Evolutionary conservation across 2,888 invertebrate genomes (phyloP).

Genomic region (Orchestes rusci): DNA sequence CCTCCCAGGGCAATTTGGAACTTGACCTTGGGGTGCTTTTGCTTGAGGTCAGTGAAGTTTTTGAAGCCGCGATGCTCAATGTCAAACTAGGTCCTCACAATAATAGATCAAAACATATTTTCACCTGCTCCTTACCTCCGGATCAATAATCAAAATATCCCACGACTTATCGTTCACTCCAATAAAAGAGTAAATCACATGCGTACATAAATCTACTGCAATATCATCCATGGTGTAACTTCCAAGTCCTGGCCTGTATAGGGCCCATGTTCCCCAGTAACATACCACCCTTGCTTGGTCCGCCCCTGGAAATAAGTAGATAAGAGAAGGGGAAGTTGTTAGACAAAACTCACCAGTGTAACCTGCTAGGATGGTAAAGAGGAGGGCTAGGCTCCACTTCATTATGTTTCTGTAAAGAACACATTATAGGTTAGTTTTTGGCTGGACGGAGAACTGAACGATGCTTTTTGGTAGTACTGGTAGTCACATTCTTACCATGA

Average conservation of each 20-base stretch:
- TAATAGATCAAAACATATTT: no score
- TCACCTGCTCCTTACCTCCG: no score
- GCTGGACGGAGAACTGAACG: no score
- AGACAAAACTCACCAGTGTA: no score
- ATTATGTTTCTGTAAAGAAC: no score
- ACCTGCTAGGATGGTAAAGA: no score
- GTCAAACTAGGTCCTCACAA: slow-evolving; percentile 52
- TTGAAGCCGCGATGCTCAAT: slow-evolving; percentile 67
- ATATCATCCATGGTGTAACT: slow-evolving; percentile 79
- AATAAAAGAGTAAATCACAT: slow-evolving; percentile 82
- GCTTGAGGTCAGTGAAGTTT: slow-evolving; percentile 69
- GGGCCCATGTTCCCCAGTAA: slow-evolving; percentile 77
- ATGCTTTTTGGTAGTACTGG: no score
- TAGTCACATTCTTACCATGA: no score
- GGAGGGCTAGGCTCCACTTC: no score
- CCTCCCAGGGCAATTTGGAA: slow-evolving; percentile 80
- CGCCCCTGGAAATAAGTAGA: slow-evolving; percentile 28
- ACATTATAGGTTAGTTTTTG: no score
- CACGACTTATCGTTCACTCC: slow-evolving; percentile 73
- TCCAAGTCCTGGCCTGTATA: slow-evolving; percentile 75
- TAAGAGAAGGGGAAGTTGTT: no score
- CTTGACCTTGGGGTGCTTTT: slow-evolving; percentile 65
- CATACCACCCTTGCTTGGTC: slow-evolving; percentile 47
- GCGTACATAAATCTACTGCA: slow-evolving; percentile 76
- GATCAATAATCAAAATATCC: slow-evolving; percentile 73